Evolutionary conservation across 2,888 invertebrate genomes (phyloP), one percentile per base, ranked within the genome.

Genomic region (Eupithecia subfuscata): DNA sequence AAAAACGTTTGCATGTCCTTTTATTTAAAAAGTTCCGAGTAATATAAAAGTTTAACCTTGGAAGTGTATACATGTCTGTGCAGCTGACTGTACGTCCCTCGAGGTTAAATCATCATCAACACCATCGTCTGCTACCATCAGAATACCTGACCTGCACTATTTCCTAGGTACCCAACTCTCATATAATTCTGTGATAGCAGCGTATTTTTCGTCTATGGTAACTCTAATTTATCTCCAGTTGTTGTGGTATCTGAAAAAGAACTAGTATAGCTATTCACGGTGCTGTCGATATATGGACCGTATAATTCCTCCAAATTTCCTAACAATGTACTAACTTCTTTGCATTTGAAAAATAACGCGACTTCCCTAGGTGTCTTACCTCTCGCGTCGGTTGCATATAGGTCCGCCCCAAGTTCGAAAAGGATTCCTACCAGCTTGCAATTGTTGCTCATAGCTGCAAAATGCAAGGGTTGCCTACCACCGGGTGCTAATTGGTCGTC

Each of bases 401-500:
- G 75, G 82, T 93, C 84, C 12, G 93, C 94, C 37, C 94, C 95
- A 6, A 92, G 82, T 0, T 87, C 80, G 1, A 93, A 74, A 11
- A 95, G 87, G 60, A 91, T 82, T 8, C 79, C 75, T 25, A 93
- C 92, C 1, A 95, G 87, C 3, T 79, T 81, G 63, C 87, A 85
- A 78, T 95, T 94, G 78, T 95, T 91, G 76, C 91, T 91, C 89
- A 95, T 93, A 4, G 95, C 95, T 18, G 94, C 95, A 77, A 94
- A 92, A 83, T 95, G 95, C 60, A 95, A 83, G 0, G 94, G 91
- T 81, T 95, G 95, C 18, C 95, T 89, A 14, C 91, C 89, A 1
- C 93, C 94, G 2, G 92, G 91, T 0, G 89, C 90, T 2, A 87
- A 83, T 2, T 87, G 86, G 74, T 92, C 92, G 71, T 95, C 90